Conservation (phyloP, 2,888 invertebrate genomes). For the Cheilosia grossa region DNA sequence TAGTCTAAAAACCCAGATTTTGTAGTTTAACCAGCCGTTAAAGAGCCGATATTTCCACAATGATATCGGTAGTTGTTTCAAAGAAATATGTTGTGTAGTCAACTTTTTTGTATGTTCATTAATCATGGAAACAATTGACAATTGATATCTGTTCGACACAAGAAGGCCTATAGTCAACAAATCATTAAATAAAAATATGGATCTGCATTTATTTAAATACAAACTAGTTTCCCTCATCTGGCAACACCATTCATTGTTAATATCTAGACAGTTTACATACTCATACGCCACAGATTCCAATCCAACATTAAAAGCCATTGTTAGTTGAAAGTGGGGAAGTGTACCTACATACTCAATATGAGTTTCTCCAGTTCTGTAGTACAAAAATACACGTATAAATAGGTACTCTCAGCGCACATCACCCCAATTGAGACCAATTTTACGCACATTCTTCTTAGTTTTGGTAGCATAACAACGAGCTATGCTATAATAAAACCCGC, state of each 20-base stretch:
- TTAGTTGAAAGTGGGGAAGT: slow-evolving; percentile 1
- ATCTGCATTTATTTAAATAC: neutral
- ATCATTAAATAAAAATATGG: too few relatives aligned
- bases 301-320: neutral
- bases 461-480: slow-evolving; percentile 10
- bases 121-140: too few relatives aligned
- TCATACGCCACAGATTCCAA: neutral
- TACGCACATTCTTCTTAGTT: slow-evolving; percentile 16
- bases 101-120: too few relatives aligned
- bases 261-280: neutral
- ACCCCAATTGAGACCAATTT: slow-evolving; percentile 15
- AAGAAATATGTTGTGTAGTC: too few relatives aligned
- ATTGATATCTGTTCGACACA: too few relatives aligned
- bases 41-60: too few relatives aligned
- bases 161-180: too few relatives aligned
- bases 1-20: too few relatives aligned
- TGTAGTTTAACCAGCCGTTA: too few relatives aligned
- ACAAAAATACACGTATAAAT: neutral
- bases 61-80: too few relatives aligned
- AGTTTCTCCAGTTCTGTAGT: neutral
- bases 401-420: neutral
- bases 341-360: neutral
- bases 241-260: slow-evolving; percentile 24
- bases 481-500: neutral
- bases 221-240: neutral